Percentiles rank a stretch among this genome's conserved stretches.
These are phyloP conservation scores for Pomacea canaliculata DNA, from an alignment of 2,888 invertebrate species.

Conservation along the genomic window DNA sequence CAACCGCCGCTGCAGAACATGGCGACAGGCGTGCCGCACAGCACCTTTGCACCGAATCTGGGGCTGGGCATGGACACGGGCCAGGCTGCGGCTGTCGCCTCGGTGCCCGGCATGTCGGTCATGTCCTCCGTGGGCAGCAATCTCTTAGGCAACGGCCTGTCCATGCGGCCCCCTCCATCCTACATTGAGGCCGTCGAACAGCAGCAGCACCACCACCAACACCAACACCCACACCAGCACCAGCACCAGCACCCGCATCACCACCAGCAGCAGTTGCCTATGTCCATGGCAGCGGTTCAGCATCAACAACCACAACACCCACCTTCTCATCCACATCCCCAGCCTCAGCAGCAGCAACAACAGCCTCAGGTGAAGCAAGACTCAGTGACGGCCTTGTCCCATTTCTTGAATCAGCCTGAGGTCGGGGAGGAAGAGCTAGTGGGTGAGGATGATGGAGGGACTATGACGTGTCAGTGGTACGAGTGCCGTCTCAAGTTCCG, in stretches of 20 bases:
- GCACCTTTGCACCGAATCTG: conserved; percentile 1
- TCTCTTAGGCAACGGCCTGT: conserved; percentile 23
- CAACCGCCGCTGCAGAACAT: conserved; percentile 13
- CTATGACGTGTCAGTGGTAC: conserved; percentile 64
- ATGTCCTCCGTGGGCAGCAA: conserved; percentile 9
- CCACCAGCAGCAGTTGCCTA: conserved; percentile 33
- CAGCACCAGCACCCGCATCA: not conserved
- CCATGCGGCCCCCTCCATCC: conserved; percentile 61
- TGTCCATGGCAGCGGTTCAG: conserved; percentile 7
- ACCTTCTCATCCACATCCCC: conserved; percentile 4
- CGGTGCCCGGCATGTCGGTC: conserved; percentile 4
- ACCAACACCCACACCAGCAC: not conserved
- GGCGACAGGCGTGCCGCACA: conserved; percentile 6
- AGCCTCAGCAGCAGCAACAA: conserved; percentile 32
- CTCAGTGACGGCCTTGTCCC: conserved; percentile 14
- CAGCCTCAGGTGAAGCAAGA: conserved; percentile 31
- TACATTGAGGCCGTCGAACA: conserved; percentile 50
- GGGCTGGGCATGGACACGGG: conserved; percentile 3
- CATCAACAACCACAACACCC: conserved; percentile 30
- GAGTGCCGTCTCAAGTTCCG: conserved; percentile 65
- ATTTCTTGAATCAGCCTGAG: conserved; percentile 20
- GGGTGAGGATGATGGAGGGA: conserved; percentile 50
- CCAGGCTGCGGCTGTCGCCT: not conserved
- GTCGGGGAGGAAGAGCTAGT: conserved; percentile 48
- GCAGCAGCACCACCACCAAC: conserved; percentile 33